Evolutionary conservation across 2,113 vertebrate genomes (phyloP), one percentile per base, ranked within the genome.

Genomic region (Anarrhichthys ocellatus): DNA sequence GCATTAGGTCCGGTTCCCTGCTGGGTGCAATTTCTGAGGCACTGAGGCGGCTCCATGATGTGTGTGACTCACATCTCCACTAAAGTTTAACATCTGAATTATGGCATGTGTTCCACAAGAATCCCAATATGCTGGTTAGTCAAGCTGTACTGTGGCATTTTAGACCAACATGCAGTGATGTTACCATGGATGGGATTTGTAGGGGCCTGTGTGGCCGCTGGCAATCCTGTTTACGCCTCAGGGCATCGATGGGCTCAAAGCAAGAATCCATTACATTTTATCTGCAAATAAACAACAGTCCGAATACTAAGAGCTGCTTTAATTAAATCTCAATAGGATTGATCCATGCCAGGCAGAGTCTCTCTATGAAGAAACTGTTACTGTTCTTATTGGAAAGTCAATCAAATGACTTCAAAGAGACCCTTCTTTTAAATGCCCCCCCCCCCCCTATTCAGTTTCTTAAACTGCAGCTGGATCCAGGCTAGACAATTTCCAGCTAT

Each of bases 1-100:
- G 74, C 65, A 27, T 71, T 32, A 13, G 58, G 83, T 84, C 66
- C 65, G 86, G 59, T 61, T 61, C 81, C 87, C 83, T 36, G 63
- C 81, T 76, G 87, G 50, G 68, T 63, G 77, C 36, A 76, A 68
- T 85, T 75, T 85, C 58, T 73, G 72, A 63, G 72, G 66, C 44
- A 24, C 50, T 66, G 66, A 88, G 69, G 40, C 34, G 58, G 10
- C 36, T 62, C 56, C 58, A 20, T 42, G 50, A 42, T 46, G 61
- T 10, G 17, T n/a, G 44, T 91, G 88, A 92, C 24, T 91, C 88
- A 92, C 62, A 5, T 77, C 62, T 76, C 17, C 63, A n/a, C 71
- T 34, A 46, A 78, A 50, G 40, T 86, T 76, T 40, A 79, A 70
- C 69, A 70, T 80, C 52, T 71, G 34, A 88, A 44, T 81, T 64